Evolutionary conservation across 1,140 invertebrate species (phyloP).

Genomic region (Zelostemma sp.): DNA sequence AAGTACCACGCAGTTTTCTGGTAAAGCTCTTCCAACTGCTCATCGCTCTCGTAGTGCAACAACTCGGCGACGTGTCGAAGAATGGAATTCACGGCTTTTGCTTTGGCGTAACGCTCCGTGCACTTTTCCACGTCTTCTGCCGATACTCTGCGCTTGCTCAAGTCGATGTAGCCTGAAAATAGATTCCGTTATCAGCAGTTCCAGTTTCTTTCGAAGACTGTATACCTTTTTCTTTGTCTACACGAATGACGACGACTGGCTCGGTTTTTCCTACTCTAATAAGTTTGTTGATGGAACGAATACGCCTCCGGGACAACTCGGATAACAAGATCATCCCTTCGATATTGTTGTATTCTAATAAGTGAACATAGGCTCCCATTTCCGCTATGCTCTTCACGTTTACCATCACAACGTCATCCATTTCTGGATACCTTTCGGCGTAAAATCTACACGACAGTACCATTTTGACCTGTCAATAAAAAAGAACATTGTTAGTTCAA

Average conservation of each 20-base stretch:
- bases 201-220: too few relatives aligned
- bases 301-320: constrained; percentile 97
- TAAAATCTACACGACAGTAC: constrained; percentile 98
- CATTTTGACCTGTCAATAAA: constrained; percentile 76
- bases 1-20: constrained; percentile 99
- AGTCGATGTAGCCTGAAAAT: constrained; percentile 95
- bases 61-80: constrained; percentile 97
- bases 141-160: constrained; percentile 98
- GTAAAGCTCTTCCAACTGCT: constrained; percentile 95
- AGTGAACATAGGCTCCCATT: constrained; percentile 99
- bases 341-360: constrained; percentile 99
- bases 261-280: constrained; percentile 99
- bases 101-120: constrained; percentile 98
- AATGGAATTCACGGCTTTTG: constrained; percentile 99
- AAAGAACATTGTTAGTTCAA: not conserved
- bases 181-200: too few relatives aligned
- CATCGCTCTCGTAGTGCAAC: constrained; percentile 89
- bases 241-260: constrained; percentile 98
- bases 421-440: constrained; percentile 96
- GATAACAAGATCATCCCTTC: constrained; percentile 97
- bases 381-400: constrained; percentile 98
- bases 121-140: constrained; percentile 98
- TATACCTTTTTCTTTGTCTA: constrained; percentile 99
- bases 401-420: constrained; percentile 99
- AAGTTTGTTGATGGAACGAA: constrained; percentile 99